Conservation (phyloP, 2,113 vertebrate genomes). For the Dasypus novemcinctus region DNA sequence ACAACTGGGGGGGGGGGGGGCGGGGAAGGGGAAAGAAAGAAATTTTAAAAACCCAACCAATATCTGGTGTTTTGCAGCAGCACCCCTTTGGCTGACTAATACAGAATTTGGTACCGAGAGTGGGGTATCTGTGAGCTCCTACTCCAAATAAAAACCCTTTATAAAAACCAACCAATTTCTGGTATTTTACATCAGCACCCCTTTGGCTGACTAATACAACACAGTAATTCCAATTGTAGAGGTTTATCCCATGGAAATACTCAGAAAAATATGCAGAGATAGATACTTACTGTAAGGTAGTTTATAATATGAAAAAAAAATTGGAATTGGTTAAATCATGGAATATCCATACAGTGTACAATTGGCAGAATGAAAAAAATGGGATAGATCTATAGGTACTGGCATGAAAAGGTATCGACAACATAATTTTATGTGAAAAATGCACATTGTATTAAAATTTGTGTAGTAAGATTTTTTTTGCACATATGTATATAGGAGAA, state of each 20-base stretch:
- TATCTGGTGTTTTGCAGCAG: too few species aligned
- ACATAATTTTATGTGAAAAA: constrained; percentile 33
- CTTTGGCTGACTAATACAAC: too few species aligned
- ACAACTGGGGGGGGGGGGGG: too few species aligned
- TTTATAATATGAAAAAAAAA: neutral
- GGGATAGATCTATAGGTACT: neutral
- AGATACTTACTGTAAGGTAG: neutral
- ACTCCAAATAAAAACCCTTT: too few species aligned
- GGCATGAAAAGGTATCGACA: neutral
- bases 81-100: too few species aligned
- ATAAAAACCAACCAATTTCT: too few species aligned
- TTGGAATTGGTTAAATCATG: neutral
- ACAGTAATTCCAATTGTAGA: neutral
- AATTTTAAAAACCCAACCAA: too few species aligned
- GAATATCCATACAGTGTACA: neutral
- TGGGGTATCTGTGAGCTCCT: too few species aligned
- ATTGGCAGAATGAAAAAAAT: neutral
- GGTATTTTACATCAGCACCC: too few species aligned
- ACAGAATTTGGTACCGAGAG: too few species aligned
- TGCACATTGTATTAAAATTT: neutral
- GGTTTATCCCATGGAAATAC: neutral
- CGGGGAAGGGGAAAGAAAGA: too few species aligned
- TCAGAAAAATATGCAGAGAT: neutral
- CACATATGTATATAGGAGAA: neutral
- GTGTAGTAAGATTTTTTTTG: neutral